Evolutionary conservation across 2,113 vertebrate species (phyloP).

Genomic region (Zosterops lateralis): DNA sequence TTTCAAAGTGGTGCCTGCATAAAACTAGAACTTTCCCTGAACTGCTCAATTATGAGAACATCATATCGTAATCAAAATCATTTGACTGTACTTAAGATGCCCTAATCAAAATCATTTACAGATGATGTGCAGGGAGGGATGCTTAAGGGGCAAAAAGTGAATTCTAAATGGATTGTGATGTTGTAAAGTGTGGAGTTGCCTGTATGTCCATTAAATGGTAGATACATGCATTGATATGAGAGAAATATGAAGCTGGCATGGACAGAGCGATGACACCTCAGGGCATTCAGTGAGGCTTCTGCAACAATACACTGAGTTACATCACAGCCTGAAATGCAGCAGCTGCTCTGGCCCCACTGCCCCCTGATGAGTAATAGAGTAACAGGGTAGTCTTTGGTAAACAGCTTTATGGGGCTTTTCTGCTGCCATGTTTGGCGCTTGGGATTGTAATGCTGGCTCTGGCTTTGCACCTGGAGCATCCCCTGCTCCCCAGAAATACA

Average conservation of each 20-base stretch:
- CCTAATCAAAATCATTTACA: neutral
- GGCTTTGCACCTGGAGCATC: neutral
- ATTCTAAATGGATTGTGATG: neutral
- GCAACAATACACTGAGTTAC: neutral
- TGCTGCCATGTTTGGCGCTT: neutral
- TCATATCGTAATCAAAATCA: neutral
- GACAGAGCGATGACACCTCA: neutral
- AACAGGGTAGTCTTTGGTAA: slow-evolving; percentile 1
- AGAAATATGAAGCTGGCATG: neutral
- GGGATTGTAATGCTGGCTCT: neutral
- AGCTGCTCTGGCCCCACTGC: neutral
- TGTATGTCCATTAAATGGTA: neutral
- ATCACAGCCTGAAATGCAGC: neutral
- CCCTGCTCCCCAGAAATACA: neutral
- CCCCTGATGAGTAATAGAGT: neutral
- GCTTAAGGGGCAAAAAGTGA: neutral
- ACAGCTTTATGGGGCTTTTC: slow-evolving; percentile 8
- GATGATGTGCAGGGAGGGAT: neutral
- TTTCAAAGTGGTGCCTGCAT: neutral
- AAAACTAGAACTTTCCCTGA: neutral
- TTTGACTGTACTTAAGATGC: neutral
- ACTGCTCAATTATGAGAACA: neutral
- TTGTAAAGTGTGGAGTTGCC: neutral
- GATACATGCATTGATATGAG: neutral
- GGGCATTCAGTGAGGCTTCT: neutral